Percentiles rank a stretch among this genome's conserved stretches.
Evolutionary conservation across 2,888 invertebrate species (phyloP).

Genomic region (Trichacis sp.): DNA sequence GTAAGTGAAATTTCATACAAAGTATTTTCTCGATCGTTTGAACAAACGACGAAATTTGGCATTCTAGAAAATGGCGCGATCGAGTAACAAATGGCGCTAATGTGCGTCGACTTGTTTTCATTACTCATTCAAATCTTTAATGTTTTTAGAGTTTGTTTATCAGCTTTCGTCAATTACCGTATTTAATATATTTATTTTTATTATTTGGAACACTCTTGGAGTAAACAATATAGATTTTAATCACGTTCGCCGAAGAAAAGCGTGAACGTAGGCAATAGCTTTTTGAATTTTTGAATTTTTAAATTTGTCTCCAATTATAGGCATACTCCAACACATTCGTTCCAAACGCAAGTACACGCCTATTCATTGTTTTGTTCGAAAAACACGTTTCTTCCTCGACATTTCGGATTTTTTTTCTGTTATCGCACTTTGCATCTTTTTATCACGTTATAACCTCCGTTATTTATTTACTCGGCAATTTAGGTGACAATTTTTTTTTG

Average conservation of each 20-base stretch:
- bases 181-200: not conserved
- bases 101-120: slow-evolving; percentile 53
- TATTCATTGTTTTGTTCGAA: not conserved
- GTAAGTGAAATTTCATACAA: not conserved
- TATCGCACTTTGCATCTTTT: slow-evolving; percentile 1
- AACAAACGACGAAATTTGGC: slow-evolving; percentile 43
- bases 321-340: not conserved
- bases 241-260: slow-evolving; percentile 1
- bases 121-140: slow-evolving; percentile 46
- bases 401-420: slow-evolving; percentile 6
- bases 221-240: not conserved
- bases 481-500: no score
- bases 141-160: slow-evolving; percentile 52
- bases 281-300: slow-evolving; percentile 69
- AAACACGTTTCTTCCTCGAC: not conserved
- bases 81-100: slow-evolving; percentile 67
- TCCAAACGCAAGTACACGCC: not conserved
- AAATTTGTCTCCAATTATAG: slow-evolving; percentile 52
- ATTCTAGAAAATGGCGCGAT: slow-evolving; percentile 67
- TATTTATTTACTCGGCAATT: no score
- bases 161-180: not conserved
- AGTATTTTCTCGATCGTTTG: not conserved
- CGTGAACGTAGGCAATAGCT: slow-evolving; percentile 15
- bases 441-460: no score
- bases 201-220: not conserved